Evolutionary conservation across 2,113 vertebrate genomes (phyloP), one percentile per base, ranked within the genome.

Genomic region (Aleadryas rufinucha): DNA sequence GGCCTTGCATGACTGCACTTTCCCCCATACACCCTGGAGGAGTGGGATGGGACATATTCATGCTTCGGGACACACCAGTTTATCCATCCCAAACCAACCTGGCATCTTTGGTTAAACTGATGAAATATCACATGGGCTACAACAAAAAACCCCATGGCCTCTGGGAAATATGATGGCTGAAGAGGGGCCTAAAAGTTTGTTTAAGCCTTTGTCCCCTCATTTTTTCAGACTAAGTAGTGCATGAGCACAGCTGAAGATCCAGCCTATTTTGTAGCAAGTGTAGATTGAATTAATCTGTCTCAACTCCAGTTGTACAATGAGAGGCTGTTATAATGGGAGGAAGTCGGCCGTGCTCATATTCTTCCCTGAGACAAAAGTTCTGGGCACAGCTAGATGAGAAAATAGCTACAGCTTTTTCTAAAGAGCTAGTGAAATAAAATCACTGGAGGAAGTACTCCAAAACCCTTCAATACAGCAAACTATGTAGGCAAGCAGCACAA

Each of bases 281-380:
- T 69, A 70, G 27, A 54, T 47, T 84, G 72, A 84, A 78, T 77
- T 59, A 61, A 79, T 68, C 66, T 84, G 57, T 70, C 74, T 91
- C 77, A n/a, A 78, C 9, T 76, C 61, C 45, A 16, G 21, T n/a
- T 82, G 69, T 47, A 91, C 64, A 75, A 45, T 21, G 54, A 84
- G 37, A 80, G 66, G 37, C 26, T 79, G 76, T 52, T 92, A 47
- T 84, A 94, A 85, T 35, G 28, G 65, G 31, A 81, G 85, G 77
- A 93, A 96, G 86, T 68, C 1, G 0, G 8, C 61, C 78, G 61
- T 89, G 27, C 49, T 72, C 39, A 17, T 82, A 53, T 78, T 93
- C 59, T 93, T 83, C 65, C 39, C 52, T 26, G 60, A 90, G 57
- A 96, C 76, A 93, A 80, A 93, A 94, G 76, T 93, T 90, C 83